phyloP scores from a whole-genome alignment of 2,797 vertebrate species.

The Petrocephalus schoutedeni region DNA sequence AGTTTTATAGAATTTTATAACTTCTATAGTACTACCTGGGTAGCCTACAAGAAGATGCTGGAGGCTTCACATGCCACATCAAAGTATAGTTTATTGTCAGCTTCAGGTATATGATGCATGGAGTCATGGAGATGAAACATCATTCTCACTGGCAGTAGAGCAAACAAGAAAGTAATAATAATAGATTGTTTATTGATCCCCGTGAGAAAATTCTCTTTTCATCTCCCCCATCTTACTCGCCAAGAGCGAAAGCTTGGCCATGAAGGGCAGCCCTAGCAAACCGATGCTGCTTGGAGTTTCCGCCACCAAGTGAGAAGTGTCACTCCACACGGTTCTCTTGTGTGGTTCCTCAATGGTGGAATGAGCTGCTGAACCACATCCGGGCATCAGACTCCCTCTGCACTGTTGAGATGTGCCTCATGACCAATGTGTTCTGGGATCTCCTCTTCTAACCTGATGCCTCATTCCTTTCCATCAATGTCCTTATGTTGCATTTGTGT shows the following conservation, averaged over 20 bases:
- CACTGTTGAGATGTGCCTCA: background rate
- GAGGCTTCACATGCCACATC: background rate
- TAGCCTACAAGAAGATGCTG: background rate
- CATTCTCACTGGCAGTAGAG: background rate
- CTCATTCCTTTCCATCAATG: background rate
- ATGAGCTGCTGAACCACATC: background rate
- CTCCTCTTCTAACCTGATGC: background rate
- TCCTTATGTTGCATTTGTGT: background rate
- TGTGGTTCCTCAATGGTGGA: background rate
- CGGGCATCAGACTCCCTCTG: background rate
- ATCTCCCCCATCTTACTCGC: no score
- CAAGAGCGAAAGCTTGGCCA: no score
- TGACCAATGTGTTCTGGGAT: background rate
- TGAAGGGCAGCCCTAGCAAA: background rate
- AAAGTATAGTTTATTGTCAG: background rate
- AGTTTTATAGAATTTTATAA: background rate
- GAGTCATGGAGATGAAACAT: background rate
- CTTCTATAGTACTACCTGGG: background rate
- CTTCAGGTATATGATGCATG: background rate
- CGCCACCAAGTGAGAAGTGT: background rate
- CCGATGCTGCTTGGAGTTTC: background rate
- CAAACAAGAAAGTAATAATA: background rate
- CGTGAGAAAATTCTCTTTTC: no score
- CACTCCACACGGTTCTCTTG: background rate
- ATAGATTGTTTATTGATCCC: background rate